Evolutionary conservation across 30 jellyfish, hydroid and myxozoan species (phyloP).

Genomic region (Aurelia sp.): DNA sequence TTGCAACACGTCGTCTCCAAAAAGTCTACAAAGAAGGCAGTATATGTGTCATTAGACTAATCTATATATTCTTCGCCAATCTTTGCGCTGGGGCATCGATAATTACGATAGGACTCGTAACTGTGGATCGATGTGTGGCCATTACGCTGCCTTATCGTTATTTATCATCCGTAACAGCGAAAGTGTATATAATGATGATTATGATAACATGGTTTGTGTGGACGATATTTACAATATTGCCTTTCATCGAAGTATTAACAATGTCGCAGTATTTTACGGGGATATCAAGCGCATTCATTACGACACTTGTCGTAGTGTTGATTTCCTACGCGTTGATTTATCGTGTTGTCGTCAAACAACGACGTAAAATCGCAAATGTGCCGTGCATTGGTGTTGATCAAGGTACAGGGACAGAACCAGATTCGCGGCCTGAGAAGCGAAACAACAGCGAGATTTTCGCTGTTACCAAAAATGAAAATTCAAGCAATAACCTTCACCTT

Average conservation of each 20-base stretch:
- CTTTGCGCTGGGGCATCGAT: slow-evolving; percentile 70
- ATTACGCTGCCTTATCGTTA: slow-evolving; percentile 62
- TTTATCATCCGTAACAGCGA: neutral
- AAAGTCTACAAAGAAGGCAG: neutral
- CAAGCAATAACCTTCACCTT: neutral
- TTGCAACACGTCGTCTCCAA: slow-evolving; percentile 48
- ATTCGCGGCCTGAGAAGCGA: neutral
- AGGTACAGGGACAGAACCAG: no score
- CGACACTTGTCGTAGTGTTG: slow-evolving; percentile 18
- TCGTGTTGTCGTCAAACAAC: slow-evolving; percentile 46
- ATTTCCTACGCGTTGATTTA: slow-evolving; percentile 42
- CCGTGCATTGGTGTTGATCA: neutral
- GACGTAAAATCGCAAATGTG: slow-evolving; percentile 36
- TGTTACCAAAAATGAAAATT: neutral
- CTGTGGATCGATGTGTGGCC: slow-evolving; percentile 62
- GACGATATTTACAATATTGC: slow-evolving; percentile 44
- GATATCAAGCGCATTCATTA: slow-evolving; percentile 19
- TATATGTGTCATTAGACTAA: slow-evolving; percentile 32
- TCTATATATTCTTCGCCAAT: slow-evolving; percentile 58
- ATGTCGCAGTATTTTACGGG: slow-evolving; percentile 48
- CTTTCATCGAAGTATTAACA: slow-evolving; percentile 35
- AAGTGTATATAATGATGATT: neutral
- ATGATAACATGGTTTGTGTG: slow-evolving; percentile 30
- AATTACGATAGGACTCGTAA: slow-evolving; percentile 57
- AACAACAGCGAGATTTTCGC: neutral